Evolutionary conservation across 1,140 invertebrate species (phyloP).

Genomic region (Plectrocnemia conspersa): DNA sequence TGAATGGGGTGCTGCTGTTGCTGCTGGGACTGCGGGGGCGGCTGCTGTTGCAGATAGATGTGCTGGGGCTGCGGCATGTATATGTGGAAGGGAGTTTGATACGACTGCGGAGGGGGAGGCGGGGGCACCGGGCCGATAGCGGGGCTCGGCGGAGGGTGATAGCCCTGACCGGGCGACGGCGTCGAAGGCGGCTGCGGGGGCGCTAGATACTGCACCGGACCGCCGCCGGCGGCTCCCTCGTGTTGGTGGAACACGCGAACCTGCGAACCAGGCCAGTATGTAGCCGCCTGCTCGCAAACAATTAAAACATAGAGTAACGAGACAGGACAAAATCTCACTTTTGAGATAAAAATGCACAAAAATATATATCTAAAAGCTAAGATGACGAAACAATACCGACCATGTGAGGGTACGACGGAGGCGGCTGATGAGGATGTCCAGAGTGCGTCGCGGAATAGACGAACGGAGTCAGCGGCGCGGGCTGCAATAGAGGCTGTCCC

Average conservation of each 20-base stretch:
- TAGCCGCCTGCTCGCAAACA: slow-evolving; percentile 1
- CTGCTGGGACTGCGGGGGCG: slow-evolving; percentile 26
- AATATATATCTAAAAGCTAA: slow-evolving; percentile 25
- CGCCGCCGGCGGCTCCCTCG: slow-evolving; percentile 35
- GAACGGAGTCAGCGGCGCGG: slow-evolving; percentile 61
- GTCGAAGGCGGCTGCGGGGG: slow-evolving; percentile 44
- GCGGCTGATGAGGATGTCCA: slow-evolving; percentile 55
- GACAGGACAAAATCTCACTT: neutral
- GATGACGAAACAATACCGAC: slow-evolving; percentile 37
- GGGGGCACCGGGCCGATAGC: slow-evolving; percentile 40
- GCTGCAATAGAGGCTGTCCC: slow-evolving; percentile 75
- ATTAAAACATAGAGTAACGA: neutral
- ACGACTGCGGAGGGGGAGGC: slow-evolving; percentile 38
- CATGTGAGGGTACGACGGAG: slow-evolving; percentile 46
- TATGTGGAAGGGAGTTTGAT: slow-evolving; percentile 40
- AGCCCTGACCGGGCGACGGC: slow-evolving; percentile 43
- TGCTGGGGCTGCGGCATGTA: slow-evolving; percentile 25
- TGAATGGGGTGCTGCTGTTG: slow-evolving; percentile 24
- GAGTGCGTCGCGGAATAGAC: slow-evolving; percentile 60
- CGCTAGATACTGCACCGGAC: slow-evolving; percentile 37
- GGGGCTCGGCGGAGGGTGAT: slow-evolving; percentile 28
- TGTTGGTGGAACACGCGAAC: slow-evolving; percentile 44
- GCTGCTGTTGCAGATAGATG: slow-evolving; percentile 28
- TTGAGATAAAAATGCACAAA: slow-evolving; percentile 4
- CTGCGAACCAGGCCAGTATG: slow-evolving; percentile 34